phyloP scores from a whole-genome alignment of 2,797 vertebrate genomes.

The Gallirallus australis region DNA sequence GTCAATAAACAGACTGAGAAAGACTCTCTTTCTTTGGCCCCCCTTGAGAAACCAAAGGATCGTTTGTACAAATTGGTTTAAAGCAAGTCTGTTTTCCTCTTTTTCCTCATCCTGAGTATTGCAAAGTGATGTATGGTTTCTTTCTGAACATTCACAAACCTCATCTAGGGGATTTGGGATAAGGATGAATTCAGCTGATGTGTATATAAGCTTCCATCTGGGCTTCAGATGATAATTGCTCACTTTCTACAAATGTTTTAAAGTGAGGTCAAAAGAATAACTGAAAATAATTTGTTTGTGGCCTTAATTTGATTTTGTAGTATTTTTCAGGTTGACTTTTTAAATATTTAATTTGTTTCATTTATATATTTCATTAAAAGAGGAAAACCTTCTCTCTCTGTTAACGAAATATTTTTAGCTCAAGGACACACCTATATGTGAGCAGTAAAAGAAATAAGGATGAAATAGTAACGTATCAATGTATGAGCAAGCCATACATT shows the following conservation, averaged over 20 bases:
- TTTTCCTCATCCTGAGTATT: background rate
- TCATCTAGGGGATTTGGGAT: background rate
- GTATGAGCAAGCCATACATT: background rate
- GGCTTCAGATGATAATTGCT: background rate
- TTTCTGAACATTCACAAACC: background rate
- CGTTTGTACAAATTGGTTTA: background rate
- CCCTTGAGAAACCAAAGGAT: background rate
- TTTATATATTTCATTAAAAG: background rate
- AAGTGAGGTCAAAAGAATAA: background rate
- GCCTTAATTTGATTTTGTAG: background rate
- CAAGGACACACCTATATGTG: background rate
- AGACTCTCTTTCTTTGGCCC: background rate
- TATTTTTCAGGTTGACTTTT: background rate
- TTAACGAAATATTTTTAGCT: background rate
- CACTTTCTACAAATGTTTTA: background rate
- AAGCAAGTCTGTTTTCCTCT: background rate
- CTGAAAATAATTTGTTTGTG: background rate
- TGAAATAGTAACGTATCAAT: background rate
- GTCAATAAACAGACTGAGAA: background rate
- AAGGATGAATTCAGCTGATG: background rate
- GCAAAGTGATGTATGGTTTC: background rate
- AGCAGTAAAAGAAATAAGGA: background rate
- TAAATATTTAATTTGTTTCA: background rate
- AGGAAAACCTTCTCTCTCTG: background rate
- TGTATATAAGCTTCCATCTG: rapidly evolving